Evolutionary conservation across 30 jellyfish, hydroid and myxozoan species (phyloP).

Genomic region (Nemopilema nomurai): DNA sequence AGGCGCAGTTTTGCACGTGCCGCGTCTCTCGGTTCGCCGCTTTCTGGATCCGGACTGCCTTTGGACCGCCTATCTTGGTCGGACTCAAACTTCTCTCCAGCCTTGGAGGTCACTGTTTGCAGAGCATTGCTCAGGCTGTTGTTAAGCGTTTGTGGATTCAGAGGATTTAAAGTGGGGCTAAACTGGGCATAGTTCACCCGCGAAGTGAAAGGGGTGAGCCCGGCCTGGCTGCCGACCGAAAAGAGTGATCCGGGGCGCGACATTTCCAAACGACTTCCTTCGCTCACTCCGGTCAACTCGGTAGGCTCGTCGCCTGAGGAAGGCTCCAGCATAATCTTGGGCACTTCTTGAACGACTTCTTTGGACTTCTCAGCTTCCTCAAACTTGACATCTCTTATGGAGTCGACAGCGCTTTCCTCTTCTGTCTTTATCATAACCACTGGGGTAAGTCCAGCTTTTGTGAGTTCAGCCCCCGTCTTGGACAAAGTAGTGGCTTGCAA

Average conservation of each 20-base stretch:
- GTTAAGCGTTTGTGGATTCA: slow-evolving; percentile 73
- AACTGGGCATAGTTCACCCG: slow-evolving; percentile 62
- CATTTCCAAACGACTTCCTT: slow-evolving; percentile 30
- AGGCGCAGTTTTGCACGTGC: slow-evolving; percentile 40
- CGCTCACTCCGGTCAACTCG: slow-evolving; percentile 21
- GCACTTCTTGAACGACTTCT: slow-evolving; percentile 57
- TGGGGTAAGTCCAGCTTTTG: slow-evolving; percentile 6
- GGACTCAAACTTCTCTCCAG: slow-evolving; percentile 35
- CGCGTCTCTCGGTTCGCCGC: slow-evolving; percentile 37
- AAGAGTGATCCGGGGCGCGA: slow-evolving; percentile 36
- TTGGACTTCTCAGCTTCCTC: slow-evolving; percentile 57
- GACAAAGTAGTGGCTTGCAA: slow-evolving; percentile 4
- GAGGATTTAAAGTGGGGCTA: slow-evolving; percentile 80
- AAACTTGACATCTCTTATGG: slow-evolving; percentile 76
- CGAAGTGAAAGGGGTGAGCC: slow-evolving; percentile 55
- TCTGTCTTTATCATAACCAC: slow-evolving; percentile 43
- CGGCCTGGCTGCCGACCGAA: slow-evolving; percentile 48
- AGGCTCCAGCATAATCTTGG: slow-evolving; percentile 54
- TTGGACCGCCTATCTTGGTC: slow-evolving; percentile 26
- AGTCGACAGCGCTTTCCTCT: slow-evolving; percentile 75
- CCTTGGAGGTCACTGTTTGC: slow-evolving; percentile 32
- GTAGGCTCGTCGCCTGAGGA: slow-evolving; percentile 44
- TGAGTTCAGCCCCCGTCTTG: slow-evolving; percentile 3
- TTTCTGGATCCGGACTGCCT: slow-evolving; percentile 5
- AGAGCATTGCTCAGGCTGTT: slow-evolving; percentile 76